Conservation (phyloP, 2,797 vertebrate species). For the Macropodus opercularis region DNA sequence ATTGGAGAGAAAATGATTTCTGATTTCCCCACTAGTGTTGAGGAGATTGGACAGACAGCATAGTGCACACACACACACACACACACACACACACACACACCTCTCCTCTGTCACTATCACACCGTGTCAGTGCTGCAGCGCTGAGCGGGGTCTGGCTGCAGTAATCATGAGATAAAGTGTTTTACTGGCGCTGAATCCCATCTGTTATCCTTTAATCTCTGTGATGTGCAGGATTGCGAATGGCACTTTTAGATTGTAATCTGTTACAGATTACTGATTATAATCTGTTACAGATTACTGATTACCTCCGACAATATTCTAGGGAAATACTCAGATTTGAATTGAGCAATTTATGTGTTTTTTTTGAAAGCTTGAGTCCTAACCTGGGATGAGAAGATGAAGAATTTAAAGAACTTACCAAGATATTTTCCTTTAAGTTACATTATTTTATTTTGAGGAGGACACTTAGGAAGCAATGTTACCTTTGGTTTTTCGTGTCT, state of each 20-base stretch:
- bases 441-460: too few species aligned
- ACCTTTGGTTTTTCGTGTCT: too few species aligned
- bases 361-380: neutral
- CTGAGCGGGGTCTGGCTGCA: conserved; percentile 22
- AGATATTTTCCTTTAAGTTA: too few species aligned
- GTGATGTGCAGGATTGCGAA: conserved; percentile 38
- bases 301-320: conserved; percentile 7
- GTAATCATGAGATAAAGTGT: conserved; percentile 60
- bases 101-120: conserved; percentile 11
- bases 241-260: conserved; percentile 29
- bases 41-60: conserved; percentile 40
- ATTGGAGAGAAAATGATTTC: conserved; percentile 53
- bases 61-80: conserved; percentile 16
- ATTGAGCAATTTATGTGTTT: neutral
- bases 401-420: too few species aligned
- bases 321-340: neutral
- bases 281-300: conserved; percentile 20
- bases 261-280: conserved; percentile 11
- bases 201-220: conserved; percentile 61
- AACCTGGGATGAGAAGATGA: neutral
- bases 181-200: conserved; percentile 50
- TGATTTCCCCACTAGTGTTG: conserved; percentile 43
- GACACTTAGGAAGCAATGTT: too few species aligned
- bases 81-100: conserved; percentile 4
- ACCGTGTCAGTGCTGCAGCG: conserved; percentile 28